Conservation (phyloP, 2,888 invertebrate genomes). For the Galerucella nymphaeae region DNA sequence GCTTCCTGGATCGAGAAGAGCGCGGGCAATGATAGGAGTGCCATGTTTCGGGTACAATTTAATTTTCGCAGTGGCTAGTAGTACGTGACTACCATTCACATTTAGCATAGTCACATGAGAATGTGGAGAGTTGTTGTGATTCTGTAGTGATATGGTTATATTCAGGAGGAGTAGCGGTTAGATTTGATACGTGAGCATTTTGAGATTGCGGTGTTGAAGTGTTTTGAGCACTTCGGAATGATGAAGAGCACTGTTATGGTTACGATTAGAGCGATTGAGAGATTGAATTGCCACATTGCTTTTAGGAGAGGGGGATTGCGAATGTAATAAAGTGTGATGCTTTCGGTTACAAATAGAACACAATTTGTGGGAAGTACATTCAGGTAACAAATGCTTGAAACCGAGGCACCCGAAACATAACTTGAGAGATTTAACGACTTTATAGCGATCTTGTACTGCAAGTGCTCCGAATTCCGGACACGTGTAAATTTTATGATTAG, state of each 20-base stretch:
- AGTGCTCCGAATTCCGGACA: background rate
- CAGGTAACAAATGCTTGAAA: background rate
- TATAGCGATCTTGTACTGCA: background rate
- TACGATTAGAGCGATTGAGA: background rate
- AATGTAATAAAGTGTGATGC: background rate
- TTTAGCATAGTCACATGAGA: too few species aligned
- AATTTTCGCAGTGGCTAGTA: too few species aligned
- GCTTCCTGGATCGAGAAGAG: too few species aligned
- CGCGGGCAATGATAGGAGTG: too few species aligned
- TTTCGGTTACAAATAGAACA: background rate
- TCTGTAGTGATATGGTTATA: too few species aligned
- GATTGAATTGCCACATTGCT: background rate
- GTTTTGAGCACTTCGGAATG: too few species aligned
- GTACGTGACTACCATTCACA: too few species aligned
- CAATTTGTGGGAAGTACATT: background rate
- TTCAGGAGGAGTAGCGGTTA: too few species aligned
- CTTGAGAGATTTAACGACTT: background rate
- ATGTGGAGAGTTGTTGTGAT: too few species aligned
- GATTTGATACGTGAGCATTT: too few species aligned
- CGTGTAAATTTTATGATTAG: background rate
- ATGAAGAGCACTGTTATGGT: background rate
- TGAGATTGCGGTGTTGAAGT: too few species aligned
- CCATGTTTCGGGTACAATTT: too few species aligned
- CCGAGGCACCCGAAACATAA: background rate
- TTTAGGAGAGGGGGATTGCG: background rate